Percentiles rank a stretch among this genome's conserved stretches.
Evolutionary conservation across 2,888 invertebrate genomes (phyloP).

Genomic region (Andrena praecox): DNA sequence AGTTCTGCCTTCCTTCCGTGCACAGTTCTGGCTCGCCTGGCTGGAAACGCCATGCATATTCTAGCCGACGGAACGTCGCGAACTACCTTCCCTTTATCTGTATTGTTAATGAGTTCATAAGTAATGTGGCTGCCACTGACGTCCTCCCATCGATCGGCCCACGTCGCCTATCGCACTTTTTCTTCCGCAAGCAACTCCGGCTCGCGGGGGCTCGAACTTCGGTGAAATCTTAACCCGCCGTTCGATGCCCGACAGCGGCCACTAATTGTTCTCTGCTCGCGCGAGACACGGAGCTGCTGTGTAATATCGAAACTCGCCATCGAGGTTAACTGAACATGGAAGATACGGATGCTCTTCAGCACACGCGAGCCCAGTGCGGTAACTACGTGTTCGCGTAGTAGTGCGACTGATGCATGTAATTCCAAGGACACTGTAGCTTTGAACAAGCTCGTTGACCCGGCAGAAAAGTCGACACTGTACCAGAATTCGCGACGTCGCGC

Average conservation of each 20-base stretch:
- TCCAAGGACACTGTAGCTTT: background rate
- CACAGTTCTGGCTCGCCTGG: constrained; percentile 46
- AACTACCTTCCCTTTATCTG: constrained; percentile 73
- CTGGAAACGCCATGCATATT: constrained; percentile 75
- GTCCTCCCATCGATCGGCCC: constrained; percentile 63
- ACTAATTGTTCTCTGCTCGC: too few species aligned
- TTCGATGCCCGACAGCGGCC: too few species aligned
- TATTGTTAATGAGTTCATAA: constrained; percentile 76
- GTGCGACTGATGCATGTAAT: background rate
- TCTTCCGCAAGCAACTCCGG: background rate
- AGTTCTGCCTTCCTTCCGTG: constrained; percentile 55
- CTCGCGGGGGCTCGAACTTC: background rate
- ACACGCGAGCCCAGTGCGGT: background rate
- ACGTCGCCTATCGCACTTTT: constrained; percentile 37
- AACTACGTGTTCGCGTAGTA: background rate
- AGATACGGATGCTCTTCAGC: background rate
- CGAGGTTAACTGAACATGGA: background rate
- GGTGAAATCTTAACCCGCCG: background rate
- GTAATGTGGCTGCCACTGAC: constrained; percentile 69
- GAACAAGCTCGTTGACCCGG: constrained; percentile 6
- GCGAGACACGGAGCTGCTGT: too few species aligned
- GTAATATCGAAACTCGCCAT: too few species aligned
- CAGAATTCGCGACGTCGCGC: background rate
- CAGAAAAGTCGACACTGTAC: background rate
- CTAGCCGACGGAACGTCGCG: constrained; percentile 71